Conservation (phyloP, 2,888 invertebrate species). For the Acrobeloides nanus region DNA sequence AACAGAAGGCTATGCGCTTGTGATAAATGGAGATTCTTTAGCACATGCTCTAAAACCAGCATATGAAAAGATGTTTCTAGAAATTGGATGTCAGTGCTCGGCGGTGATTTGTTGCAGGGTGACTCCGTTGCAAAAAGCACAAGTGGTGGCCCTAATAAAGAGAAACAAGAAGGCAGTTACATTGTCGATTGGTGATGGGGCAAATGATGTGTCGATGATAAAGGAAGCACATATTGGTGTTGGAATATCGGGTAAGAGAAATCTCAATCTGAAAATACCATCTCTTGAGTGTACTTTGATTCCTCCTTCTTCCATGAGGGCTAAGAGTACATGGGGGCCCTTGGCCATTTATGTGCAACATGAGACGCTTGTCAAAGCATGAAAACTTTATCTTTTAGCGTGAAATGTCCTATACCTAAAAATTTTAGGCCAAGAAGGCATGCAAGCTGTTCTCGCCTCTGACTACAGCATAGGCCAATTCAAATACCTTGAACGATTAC, state of each 20-base stretch:
- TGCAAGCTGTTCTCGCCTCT: conserved; percentile 84
- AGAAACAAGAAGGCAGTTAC: conserved; percentile 79
- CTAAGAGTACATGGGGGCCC: too few relatives aligned
- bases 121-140: conserved; percentile 93
- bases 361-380: too few relatives aligned
- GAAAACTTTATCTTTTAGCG: too few relatives aligned
- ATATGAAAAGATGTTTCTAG: conserved; percentile 75
- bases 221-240: conserved; percentile 98
- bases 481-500: conserved; percentile 87
- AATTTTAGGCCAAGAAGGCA: conserved; percentile 50
- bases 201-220: conserved; percentile 97
- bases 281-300: too few relatives aligned
- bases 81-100: conserved; percentile 63
- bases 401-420: too few relatives aligned
- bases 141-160: conserved; percentile 90
- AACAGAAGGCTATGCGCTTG: conserved; percentile 73
- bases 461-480: conserved; percentile 96
- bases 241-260: conserved; percentile 72
- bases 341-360: too few relatives aligned
- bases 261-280: too few relatives aligned
- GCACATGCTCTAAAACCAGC: conserved; percentile 85
- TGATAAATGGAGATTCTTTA: conserved; percentile 92
- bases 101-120: conserved; percentile 96
- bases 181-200: conserved; percentile 94
- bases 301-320: too few relatives aligned